Conservation (phyloP, 2,113 vertebrate species). For the Coreoperca whiteheadi region DNA sequence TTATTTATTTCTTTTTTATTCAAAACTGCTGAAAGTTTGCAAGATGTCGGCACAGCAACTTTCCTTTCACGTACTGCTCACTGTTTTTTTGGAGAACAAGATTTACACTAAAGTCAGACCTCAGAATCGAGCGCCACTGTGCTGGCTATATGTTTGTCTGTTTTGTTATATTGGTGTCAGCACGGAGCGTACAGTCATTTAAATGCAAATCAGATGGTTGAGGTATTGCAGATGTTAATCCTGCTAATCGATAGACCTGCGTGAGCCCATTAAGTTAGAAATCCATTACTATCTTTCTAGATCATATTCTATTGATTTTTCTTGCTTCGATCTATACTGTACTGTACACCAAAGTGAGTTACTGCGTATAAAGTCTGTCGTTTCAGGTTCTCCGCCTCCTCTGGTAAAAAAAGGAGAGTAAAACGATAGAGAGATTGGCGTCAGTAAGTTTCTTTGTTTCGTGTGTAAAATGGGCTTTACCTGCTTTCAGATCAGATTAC, state of each 20-base stretch:
- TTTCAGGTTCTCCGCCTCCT: slow-evolving; percentile 47
- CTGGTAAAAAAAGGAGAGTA: slow-evolving; percentile 5
- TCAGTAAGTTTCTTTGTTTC: slow-evolving; percentile 79
- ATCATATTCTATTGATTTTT: slow-evolving; percentile 82
- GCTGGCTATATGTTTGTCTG: slow-evolving; percentile 50
- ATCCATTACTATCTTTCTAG: slow-evolving; percentile 84
- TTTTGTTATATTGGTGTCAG: slow-evolving; percentile 81
- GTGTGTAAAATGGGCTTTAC: slow-evolving; percentile 61
- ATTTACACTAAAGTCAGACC: slow-evolving; percentile 37
- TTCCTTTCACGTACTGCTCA: slow-evolving; percentile 21
- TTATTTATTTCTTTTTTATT: slow-evolving; percentile 32
- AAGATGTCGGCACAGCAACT: slow-evolving; percentile 54
- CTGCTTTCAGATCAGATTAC: slow-evolving; percentile 68
- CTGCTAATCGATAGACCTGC: slow-evolving; percentile 80
- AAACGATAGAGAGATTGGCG: slow-evolving; percentile 58
- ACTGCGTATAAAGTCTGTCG: slow-evolving; percentile 76
- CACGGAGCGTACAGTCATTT: slow-evolving; percentile 70
- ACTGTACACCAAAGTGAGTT: slow-evolving; percentile 75
- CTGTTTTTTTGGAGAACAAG: background rate
- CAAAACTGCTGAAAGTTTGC: slow-evolving; percentile 62
- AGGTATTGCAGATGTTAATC: slow-evolving; percentile 81
- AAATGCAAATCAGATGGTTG: slow-evolving; percentile 82
- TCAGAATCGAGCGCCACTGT: slow-evolving; percentile 23
- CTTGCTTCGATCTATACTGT: slow-evolving; percentile 56
- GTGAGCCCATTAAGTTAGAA: slow-evolving; percentile 81